Percentiles rank a stretch among this genome's conserved stretches.
Conservation (phyloP, 30 jellyfish, hydroid and myxozoan genomes). For the Cassiopea xamachana region DNA sequence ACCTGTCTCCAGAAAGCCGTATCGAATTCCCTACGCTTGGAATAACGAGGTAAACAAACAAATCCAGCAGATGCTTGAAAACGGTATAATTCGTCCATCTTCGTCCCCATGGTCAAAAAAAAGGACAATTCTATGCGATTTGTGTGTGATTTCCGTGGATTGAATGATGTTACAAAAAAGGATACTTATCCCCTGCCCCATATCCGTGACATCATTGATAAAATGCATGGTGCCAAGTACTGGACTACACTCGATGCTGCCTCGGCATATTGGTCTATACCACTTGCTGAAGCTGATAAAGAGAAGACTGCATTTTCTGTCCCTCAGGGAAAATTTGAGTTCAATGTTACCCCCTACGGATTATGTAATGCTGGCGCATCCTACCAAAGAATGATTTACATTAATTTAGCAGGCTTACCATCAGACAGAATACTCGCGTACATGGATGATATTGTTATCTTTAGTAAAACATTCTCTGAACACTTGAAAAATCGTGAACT, state of each 20-base stretch:
- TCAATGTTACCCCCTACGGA: slow-evolving; percentile 32
- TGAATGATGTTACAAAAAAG: slow-evolving; percentile 28
- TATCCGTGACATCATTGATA: slow-evolving; percentile 38
- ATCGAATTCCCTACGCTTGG: slow-evolving; percentile 60
- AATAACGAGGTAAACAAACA: slow-evolving; percentile 25
- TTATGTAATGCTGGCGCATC: slow-evolving; percentile 39
- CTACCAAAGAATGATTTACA: slow-evolving; percentile 19
- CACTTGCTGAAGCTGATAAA: slow-evolving; percentile 12
- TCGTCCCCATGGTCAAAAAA: slow-evolving; percentile 48
- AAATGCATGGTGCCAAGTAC: not conserved
- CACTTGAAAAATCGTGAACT: slow-evolving; percentile 2
- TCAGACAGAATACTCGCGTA: slow-evolving; percentile 30
- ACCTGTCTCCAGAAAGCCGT: slow-evolving; percentile 39
- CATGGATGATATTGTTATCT: slow-evolving; percentile 38
- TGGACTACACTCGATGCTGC: slow-evolving; percentile 13
- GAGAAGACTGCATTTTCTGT: slow-evolving; percentile 28
- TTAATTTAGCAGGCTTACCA: slow-evolving; percentile 22
- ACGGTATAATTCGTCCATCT: slow-evolving; percentile 43
- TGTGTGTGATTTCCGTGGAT: slow-evolving; percentile 60
- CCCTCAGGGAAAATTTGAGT: slow-evolving; percentile 29
- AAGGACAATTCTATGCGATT: slow-evolving; percentile 48
- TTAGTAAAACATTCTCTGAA: slow-evolving; percentile 12
- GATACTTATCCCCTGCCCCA: slow-evolving; percentile 71
- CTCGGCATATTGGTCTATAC: slow-evolving; percentile 28
- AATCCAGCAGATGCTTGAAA: slow-evolving; percentile 47